Conservation (phyloP, 2,888 invertebrate genomes). For the Platypus cylindrus region DNA sequence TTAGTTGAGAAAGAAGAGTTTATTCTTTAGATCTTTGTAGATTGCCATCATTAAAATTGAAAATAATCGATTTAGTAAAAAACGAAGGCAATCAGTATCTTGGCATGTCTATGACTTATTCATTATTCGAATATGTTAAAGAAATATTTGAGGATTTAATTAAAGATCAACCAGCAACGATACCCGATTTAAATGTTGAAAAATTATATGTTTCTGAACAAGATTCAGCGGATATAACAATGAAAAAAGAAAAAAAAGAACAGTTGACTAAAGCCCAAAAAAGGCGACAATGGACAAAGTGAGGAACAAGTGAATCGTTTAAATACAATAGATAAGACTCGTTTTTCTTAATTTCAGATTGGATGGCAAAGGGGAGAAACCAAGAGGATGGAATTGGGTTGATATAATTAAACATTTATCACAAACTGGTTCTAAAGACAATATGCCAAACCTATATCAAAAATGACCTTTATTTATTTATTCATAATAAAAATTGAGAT, state of each 20-base stretch:
- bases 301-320: not conserved
- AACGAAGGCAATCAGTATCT: conserved; percentile 70
- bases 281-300: conserved; percentile 67
- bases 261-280: conserved; percentile 88
- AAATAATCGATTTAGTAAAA: conserved; percentile 47
- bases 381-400: conserved; percentile 90
- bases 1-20: too few species aligned
- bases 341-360: too few species aligned
- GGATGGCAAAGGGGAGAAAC: conserved; percentile 67
- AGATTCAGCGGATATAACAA: conserved; percentile 34
- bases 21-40: conserved; percentile 33
- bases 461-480: conserved; percentile 6
- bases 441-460: conserved; percentile 5
- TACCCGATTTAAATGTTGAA: conserved; percentile 36
- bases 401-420: conserved; percentile 93
- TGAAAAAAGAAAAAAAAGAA: conserved; percentile 60
- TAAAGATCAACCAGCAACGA: conserved; percentile 51
- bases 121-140: conserved; percentile 81
- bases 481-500: conserved; percentile 1
- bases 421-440: conserved; percentile 52
- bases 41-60: conserved; percentile 54
- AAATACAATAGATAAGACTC: conserved; percentile 1
- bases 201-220: conserved; percentile 38
- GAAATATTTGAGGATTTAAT: conserved; percentile 65
- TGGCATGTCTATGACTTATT: conserved; percentile 90